Evolutionary conservation across 2,113 vertebrate genomes (phyloP), one percentile per base, ranked within the genome.

Genomic region (Podiceps cristatus): DNA sequence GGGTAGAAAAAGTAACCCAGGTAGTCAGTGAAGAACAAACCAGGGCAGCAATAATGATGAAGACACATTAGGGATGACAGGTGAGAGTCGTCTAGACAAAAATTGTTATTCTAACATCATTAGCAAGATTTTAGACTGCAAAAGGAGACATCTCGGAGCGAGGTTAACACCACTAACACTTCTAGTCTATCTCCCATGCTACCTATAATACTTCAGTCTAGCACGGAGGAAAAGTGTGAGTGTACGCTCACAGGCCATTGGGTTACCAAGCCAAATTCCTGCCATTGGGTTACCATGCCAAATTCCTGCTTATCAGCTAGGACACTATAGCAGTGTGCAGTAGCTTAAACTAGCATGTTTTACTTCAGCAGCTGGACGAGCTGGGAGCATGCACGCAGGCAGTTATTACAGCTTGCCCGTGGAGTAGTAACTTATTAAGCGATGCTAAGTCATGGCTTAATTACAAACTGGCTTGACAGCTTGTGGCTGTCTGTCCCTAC

Each of bases 391-490:
- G 75, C 52, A 91, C 58, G 28, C 27, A 94, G 77, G 77, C 87
- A 93, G 66, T 92, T 87, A 94, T 93, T 97, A 93, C 45, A 90
- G 80, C 83, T 88, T 62, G 29, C 73, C 92, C 82, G 44, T 73
- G 66, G 74, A 11, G 8, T 7, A 96, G 90, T 73, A 94, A 95
- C 85, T 95, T 93, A 95, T 58, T 96, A 96, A 96, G 77, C 93
- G 55, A 37, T 73, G 77, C 90, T 90, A 96, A 96, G 67, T 94
- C 95, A 95, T 37, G 78, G 74, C 71, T 97, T 95, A 96, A 96
- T 97, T 96, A 93, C 85, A 93, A 96, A 95, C 96, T 96, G 93
- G 96, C 93, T 93, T 82, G 92, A 85, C 96, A 96, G 84, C 95
- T 93, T 96, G 90, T 92, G 96, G 87, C 85, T 91, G 29, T 5